Evolutionary conservation across 2,113 vertebrate genomes (phyloP).

Genomic region (Todiramphus chloris): DNA sequence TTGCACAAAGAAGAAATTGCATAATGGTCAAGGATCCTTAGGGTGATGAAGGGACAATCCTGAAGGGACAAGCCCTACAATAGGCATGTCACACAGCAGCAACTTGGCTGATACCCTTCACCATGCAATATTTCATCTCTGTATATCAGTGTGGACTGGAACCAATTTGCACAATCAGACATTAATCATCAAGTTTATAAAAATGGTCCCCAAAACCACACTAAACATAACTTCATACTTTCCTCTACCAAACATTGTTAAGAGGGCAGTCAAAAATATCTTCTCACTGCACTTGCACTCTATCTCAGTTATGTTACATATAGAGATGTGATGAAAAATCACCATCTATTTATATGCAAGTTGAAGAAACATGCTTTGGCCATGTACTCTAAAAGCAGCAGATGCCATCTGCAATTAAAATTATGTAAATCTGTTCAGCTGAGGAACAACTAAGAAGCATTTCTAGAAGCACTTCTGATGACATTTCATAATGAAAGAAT

Average conservation of each 20-base stretch:
- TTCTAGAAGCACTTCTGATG: neutral
- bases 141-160: neutral
- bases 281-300: neutral
- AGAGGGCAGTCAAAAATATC: slow-evolving; percentile 31
- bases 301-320: neutral
- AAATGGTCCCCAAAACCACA: neutral
- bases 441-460: neutral
- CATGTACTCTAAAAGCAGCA: slow-evolving; percentile 16
- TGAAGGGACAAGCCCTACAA: neutral
- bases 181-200: neutral
- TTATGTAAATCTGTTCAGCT: neutral
- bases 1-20: neutral
- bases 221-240: neutral
- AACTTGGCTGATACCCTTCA: neutral
- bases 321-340: neutral
- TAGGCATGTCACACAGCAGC: neutral
- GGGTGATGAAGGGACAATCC: neutral
- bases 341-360: slow-evolving; percentile 27
- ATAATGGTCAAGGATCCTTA: neutral
- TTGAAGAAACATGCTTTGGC: slow-evolving; percentile 27
- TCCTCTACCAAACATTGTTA: neutral
- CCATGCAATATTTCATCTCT: neutral
- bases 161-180: neutral
- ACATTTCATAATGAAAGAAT: neutral
- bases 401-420: slow-evolving; percentile 31